Evolutionary conservation across 2,113 vertebrate species (phyloP), one percentile per base, ranked within the genome.

Genomic region (Engystomops pustulosus): DNA sequence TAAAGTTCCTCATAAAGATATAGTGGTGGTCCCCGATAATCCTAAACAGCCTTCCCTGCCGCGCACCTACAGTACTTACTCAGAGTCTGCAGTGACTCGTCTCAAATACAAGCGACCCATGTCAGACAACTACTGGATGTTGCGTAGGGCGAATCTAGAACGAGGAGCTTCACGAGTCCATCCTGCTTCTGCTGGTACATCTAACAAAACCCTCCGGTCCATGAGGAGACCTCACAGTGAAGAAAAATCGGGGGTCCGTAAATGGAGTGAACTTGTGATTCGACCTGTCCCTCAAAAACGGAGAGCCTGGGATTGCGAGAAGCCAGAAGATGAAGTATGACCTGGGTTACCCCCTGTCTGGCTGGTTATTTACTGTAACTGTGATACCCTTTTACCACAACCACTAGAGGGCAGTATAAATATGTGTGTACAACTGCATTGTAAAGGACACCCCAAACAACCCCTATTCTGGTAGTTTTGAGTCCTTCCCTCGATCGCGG

Each of bases 281-380:
- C 70, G n/a, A 6, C 88, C 90, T 17, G 47, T 91, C 58, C 93
- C 92, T 5, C 86, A 92, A n/a, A 94, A 94, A 75, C 93, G 92
- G 79, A 93, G 83, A 60, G 94, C 94, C 8, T 95, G 94, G 94
- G 91, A 92, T 41, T 86, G 81, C 25, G 92, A 93, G 62, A 85
- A 58, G 17, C 14, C 67, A 30, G 80, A 68, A 23, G 85, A 85
- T n/a, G 60, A 45, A 6, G 23, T 34, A 8, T 65, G 15, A 65
- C 14, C 25, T n/a, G n/a, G 44, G 10, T 45, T 45, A 45, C 11
- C 11, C 38, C n/a, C n/a, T n/a, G n/a, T n/a, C n/a, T n/a, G n/a
- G n/a, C n/a, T n/a, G n/a, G n/a, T n/a, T n/a, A n/a, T n/a, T n/a
- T n/a, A n/a, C n/a, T n/a, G n/a, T n/a, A n/a, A n/a, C n/a, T n/a